Base-by-base conservation (phyloP, 2,888 invertebrate species). In the Drosophila birchii region DNA sequence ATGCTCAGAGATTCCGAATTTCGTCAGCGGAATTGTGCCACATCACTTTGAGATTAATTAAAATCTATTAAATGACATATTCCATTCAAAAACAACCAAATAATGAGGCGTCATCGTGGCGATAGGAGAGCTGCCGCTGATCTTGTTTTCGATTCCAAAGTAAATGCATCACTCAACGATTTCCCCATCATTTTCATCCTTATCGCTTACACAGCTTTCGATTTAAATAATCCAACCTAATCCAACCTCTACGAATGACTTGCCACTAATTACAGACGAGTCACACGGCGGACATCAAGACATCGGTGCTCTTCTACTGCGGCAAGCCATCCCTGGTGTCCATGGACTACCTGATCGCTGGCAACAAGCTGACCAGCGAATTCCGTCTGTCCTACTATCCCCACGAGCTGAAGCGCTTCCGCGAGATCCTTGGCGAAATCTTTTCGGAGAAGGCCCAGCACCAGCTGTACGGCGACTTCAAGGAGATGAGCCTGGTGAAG, bases 331-430 rank as follows among this genome's bases (percentile, higher is more conserved):
- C 95, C 55, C 93, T 97, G 90, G 95, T 97, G 0, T 96, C 96
- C 5, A 93, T 97, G 89, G 97, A 98, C 92, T 98, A 98, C 92
- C 93, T 95, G 80, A 96, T 97, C 84, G 95, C 95, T 79, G 94
- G 94, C 43, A 93, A 94, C 81, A 90, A 91, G 55, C 83, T 91
- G 73, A 87, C 83, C 92, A 97, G 96, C 87, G 96, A 97, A 86
- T 98, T 98, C 92, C 95, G 97, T 2, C 93, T 98, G 36, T 97
- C 97, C 36, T 98, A 97, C 93, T 97, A 97, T 93, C 98, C 97
- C 0, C 97, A 98, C 92, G 94, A 95, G 75, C 92, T 97, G 81
- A 93, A 94, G 49, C 93, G 94, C 29, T 98, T 98, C 93, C 95
- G 94, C 0, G 89, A 93, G 34, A 96, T 97, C 93, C 91, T 98